Conservation (phyloP, 2,888 invertebrate genomes). For the Galeopsomyia nigrocyanea region DNA sequence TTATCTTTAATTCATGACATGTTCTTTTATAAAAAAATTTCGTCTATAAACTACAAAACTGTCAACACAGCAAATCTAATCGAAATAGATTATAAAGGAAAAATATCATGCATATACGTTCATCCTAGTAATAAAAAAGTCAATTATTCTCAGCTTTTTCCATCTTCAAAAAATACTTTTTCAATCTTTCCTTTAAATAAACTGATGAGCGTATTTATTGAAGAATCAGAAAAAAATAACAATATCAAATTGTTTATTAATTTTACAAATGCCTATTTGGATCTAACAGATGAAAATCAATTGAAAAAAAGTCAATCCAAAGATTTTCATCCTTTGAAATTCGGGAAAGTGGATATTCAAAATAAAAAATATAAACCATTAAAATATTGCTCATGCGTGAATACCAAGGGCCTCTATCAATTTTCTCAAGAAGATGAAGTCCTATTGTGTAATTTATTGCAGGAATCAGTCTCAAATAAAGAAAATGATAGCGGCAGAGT, state of each 20-base stretch:
- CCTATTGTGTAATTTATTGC: background rate
- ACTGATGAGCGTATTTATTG: slow-evolving; percentile 11
- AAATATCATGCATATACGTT: slow-evolving; percentile 16
- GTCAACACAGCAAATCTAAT: slow-evolving; percentile 6
- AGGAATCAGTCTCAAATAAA: background rate
- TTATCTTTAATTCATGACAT: slow-evolving; percentile 12
- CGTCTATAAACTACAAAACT: background rate
- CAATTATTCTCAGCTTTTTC: slow-evolving; percentile 24
- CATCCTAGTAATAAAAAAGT: slow-evolving; percentile 1
- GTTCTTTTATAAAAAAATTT: slow-evolving; percentile 10
- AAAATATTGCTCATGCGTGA: slow-evolving; percentile 18
- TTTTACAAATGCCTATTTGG: slow-evolving; percentile 27
- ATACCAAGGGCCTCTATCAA: slow-evolving; percentile 24
- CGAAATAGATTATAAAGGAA: slow-evolving; percentile 24
- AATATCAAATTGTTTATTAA: slow-evolving; percentile 34
- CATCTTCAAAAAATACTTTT: background rate
- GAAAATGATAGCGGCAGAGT: background rate
- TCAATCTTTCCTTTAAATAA: slow-evolving; percentile 13
- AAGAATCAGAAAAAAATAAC: slow-evolving; percentile 9
- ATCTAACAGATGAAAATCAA: slow-evolving; percentile 13
- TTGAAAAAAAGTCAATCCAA: slow-evolving; percentile 4
- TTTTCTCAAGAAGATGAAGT: slow-evolving; percentile 15
- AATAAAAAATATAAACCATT: slow-evolving; percentile 35
- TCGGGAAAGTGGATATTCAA: slow-evolving; percentile 19
- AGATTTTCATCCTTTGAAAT: slow-evolving; percentile 21